These are phyloP conservation scores for Pseudochaenichthys georgianus DNA, from an alignment of 2,797 vertebrate species.

Conservation along the genomic window DNA sequence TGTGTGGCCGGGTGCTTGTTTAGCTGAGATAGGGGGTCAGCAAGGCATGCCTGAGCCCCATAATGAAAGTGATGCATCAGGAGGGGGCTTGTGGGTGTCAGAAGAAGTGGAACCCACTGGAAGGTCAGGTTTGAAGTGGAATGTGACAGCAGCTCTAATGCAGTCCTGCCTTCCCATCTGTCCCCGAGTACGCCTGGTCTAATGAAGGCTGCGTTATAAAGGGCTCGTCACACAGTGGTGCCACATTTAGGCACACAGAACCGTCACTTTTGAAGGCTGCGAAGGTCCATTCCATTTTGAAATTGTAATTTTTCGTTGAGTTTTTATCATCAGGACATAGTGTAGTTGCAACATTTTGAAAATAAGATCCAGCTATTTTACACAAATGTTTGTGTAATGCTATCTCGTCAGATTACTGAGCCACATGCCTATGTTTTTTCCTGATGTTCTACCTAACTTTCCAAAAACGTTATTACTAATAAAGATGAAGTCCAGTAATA, in stretches of 20 bases:
- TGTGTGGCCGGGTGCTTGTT: conserved; percentile 69
- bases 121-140: conserved; percentile 83
- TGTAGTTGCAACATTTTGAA: neutral
- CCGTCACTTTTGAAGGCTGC: conserved; percentile 23
- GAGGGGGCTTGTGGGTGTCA: conserved; percentile 65
- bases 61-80: conserved; percentile 76
- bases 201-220: conserved; percentile 73
- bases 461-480: neutral
- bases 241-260: conserved; percentile 40
- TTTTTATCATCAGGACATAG: conserved; percentile 4
- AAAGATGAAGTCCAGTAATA: neutral
- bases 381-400: neutral
- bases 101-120: conserved; percentile 72
- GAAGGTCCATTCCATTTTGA: conserved; percentile 6
- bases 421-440: neutral
- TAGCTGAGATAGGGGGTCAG: conserved; percentile 49
- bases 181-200: conserved; percentile 54
- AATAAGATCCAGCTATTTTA: neutral
- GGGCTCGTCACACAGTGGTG: conserved; percentile 57
- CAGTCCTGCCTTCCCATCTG: conserved; percentile 73
- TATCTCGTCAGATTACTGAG: neutral
- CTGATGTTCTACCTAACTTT: neutral
- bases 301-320: conserved; percentile 14
- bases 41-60: conserved; percentile 48
- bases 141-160: conserved; percentile 74